Evolutionary conservation across 2,797 vertebrate species (phyloP).

Genomic region (Trematomus bernacchii): DNA sequence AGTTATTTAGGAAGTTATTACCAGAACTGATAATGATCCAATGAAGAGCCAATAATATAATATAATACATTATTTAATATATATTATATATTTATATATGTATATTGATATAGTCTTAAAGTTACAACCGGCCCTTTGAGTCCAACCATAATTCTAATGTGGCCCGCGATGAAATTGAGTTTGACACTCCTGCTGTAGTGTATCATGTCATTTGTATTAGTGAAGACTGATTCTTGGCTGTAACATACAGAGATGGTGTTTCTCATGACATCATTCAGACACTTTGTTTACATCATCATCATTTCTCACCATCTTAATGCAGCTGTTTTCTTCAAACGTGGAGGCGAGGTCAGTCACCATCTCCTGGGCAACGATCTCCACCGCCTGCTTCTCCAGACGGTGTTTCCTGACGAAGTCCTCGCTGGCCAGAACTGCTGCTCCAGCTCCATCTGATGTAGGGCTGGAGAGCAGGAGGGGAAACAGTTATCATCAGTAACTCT

Average conservation of each 20-base stretch:
- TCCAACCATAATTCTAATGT: no score
- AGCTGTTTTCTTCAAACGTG: conserved; percentile 91
- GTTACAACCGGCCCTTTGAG: no score
- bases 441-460: conserved; percentile 95
- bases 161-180: no score
- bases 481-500: neutral
- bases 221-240: no score
- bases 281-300: neutral
- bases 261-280: neutral
- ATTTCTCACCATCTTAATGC: conserved; percentile 89
- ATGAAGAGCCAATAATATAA: no score
- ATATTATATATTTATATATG: no score
- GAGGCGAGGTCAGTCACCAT: conserved; percentile 92
- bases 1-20: no score
- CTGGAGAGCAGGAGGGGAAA: conserved; percentile 68
- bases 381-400: conserved; percentile 88
- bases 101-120: no score
- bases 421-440: conserved; percentile 91
- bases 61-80: no score
- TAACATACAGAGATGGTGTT: neutral
- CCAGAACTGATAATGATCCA: no score
- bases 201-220: no score
- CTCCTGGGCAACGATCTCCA: conserved; percentile 96
- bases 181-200: no score
- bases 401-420: conserved; percentile 90